phyloP scores from a whole-genome alignment of 35 echinoderm and acorn worm genomes.

The Ptychodera flava region DNA sequence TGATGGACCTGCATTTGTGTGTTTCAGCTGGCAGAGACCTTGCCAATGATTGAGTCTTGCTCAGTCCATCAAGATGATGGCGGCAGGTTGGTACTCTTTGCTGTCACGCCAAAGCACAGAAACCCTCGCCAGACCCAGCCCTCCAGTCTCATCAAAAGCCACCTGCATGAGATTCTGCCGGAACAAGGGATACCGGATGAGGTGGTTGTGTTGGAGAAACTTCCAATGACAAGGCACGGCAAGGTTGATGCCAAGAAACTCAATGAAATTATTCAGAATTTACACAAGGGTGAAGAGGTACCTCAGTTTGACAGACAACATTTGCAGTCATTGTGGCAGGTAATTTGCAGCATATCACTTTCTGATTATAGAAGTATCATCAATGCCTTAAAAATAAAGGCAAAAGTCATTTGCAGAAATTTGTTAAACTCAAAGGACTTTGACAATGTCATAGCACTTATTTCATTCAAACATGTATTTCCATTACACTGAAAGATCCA shows the following conservation, averaged over 20 bases:
- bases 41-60: conserved; percentile 40
- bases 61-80: conserved; percentile 20
- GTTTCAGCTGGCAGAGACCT: conserved; percentile 36
- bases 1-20: no score
- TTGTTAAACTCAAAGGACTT: no score
- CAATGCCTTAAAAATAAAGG: neutral
- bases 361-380: neutral
- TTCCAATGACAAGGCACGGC: conserved; percentile 71
- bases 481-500: no score
- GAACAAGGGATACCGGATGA: conserved; percentile 54
- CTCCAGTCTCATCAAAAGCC: neutral
- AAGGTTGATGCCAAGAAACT: conserved; percentile 47
- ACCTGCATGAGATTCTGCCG: conserved; percentile 31
- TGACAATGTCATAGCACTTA: no score
- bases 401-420: neutral
- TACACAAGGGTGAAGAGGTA: neutral
- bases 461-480: no score
- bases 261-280: neutral
- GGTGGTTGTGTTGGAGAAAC: conserved; percentile 7
- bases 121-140: neutral
- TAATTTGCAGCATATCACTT: neutral
- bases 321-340: conserved; percentile 5
- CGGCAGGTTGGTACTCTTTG: conserved; percentile 35
- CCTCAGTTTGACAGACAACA: neutral
- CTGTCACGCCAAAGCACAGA: neutral